Conservation (phyloP, 2,888 invertebrate species). For the Rhabditoides inermis region DNA sequence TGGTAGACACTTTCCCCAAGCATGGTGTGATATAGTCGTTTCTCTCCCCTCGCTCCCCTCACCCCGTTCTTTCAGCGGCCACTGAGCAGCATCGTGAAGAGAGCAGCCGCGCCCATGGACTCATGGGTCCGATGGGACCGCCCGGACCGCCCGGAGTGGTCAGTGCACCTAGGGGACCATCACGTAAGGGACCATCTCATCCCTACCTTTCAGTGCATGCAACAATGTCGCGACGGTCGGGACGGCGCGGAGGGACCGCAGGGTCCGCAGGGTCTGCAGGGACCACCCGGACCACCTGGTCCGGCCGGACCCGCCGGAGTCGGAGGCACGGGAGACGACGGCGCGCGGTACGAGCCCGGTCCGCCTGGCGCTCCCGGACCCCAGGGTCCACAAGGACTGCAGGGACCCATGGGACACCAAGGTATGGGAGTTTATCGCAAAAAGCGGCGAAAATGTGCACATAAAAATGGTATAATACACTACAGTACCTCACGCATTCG, state of each 20-base stretch:
- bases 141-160: slow-evolving; percentile 34
- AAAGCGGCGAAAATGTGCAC: slow-evolving; percentile 6
- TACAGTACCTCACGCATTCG: too few species aligned
- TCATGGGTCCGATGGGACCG: too few species aligned
- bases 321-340: too few species aligned
- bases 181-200: too few species aligned
- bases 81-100: not conserved
- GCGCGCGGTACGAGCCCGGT: too few species aligned
- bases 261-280: slow-evolving; percentile 14
- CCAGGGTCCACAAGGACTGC: slow-evolving; percentile 22
- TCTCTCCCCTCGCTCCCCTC: slow-evolving; percentile 3
- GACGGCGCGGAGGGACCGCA: slow-evolving; percentile 14
- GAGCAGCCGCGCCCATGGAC: slow-evolving; percentile 2
- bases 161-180: too few species aligned
- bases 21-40: too few species aligned
- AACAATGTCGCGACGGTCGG: slow-evolving; percentile 26
- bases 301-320: slow-evolving; percentile 16
- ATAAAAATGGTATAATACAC: too few species aligned
- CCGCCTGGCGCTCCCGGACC: slow-evolving; percentile 21
- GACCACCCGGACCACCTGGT: slow-evolving; percentile 28
- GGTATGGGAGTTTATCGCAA: slow-evolving; percentile 6
- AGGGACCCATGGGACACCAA: slow-evolving; percentile 24
- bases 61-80: slow-evolving; percentile 6
- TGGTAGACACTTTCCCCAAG: too few species aligned
- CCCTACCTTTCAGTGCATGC: slow-evolving; percentile 16